These are phyloP conservation scores for Fregetta grallaria DNA, from an alignment of 2,113 vertebrate species.

Conservation along the genomic window DNA sequence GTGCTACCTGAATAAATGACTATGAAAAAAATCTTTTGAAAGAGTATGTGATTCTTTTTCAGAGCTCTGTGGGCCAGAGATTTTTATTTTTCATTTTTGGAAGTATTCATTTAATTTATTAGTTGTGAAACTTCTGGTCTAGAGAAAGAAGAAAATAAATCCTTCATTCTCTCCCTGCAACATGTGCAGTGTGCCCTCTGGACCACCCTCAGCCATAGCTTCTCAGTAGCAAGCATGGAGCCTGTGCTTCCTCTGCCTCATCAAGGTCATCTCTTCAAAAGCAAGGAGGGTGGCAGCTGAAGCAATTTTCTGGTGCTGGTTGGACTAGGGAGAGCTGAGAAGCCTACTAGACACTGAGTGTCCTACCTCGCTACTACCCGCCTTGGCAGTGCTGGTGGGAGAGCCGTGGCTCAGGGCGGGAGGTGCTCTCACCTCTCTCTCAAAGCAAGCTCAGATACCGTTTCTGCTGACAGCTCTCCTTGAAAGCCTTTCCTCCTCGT, in stretches of 20 bases:
- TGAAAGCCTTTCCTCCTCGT: neutral
- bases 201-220: neutral
- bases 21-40: neutral
- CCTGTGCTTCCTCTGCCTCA: neutral
- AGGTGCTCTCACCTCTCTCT: neutral
- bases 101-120: constrained; percentile 49
- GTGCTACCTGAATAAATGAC: constrained; percentile 21
- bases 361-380: neutral
- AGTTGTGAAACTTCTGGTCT: constrained; percentile 8
- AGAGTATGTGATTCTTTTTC: constrained; percentile 11
- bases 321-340: neutral
- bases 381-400: neutral
- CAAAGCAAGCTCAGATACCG: neutral
- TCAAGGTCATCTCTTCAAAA: neutral
- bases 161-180: constrained; percentile 5
- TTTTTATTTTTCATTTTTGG: neutral
- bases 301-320: neutral
- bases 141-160: constrained; percentile 36
- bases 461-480: neutral
- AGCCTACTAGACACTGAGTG: neutral
- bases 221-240: neutral
- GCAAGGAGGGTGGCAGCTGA: neutral
- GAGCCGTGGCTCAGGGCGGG: neutral
- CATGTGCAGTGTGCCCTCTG: neutral
- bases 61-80: neutral